Base-by-base conservation (phyloP, 2,797 vertebrate species). In the Tragopan temminckii region DNA sequence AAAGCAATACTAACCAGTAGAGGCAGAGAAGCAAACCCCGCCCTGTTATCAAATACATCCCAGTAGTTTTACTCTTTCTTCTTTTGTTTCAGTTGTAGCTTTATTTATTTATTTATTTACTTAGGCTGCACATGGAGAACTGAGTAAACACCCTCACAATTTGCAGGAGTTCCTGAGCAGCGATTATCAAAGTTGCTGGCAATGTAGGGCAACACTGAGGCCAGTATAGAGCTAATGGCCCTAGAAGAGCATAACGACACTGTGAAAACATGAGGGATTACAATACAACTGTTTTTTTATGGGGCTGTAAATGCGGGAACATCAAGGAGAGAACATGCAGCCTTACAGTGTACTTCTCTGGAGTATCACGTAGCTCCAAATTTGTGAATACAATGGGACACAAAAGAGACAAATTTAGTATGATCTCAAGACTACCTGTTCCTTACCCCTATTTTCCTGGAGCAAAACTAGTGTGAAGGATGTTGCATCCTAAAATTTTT, bases 1-100 rank as follows among this genome's bases (percentile, higher is more conserved):
- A 17, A 33, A 1, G n/a, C 1, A 15, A 13, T 57, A 3, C 5
- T 7, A 36, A 1, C 11, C 1, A 0, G 14, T 0, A 1, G 29
- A 0, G 20, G 46, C 16, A 13, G 24, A 55, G 19, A 36, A 52
- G 15, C 42, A 11, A 16, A 45, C 58, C 2, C 4, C 4, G 33
- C 46, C 61, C 35, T 20, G 0, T 35, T 4, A 45, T 20, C 75
- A 35, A 53, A 24, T 17, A 6, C 42, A 8, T 24, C 83, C 46
- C 13, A 19, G 33, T 57, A 20, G 42, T 20, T 23, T 71, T 23
- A 3, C 29, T 68, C n/a, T 33, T 57, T 57, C 20, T 57, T 50
- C 45, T 40, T 40, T 90, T 8, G 63, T 59, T 38, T 89, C 6
- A 18, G 29, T 57, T 57, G 12, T 33, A 46, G 38, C 35, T 40